Conservation (phyloP, 2,797 vertebrate genomes). For the Lepilemur ruficaudatus region DNA sequence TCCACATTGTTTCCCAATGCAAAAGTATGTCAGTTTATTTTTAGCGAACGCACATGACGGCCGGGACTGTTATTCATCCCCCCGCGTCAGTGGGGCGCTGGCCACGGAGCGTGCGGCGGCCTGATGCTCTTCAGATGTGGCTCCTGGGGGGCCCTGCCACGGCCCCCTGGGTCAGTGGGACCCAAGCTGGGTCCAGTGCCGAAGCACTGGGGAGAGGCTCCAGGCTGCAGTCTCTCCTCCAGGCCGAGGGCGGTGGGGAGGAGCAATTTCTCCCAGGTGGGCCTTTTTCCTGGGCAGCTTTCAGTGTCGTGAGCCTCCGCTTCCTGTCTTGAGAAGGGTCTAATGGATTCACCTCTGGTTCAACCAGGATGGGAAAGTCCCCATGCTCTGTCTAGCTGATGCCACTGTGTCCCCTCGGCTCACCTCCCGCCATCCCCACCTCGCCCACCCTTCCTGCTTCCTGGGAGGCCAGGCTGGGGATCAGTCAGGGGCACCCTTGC, state of each 20-base stretch:
- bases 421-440: too few species aligned
- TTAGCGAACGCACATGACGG: conserved; percentile 75
- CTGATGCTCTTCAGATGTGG: conserved; percentile 21
- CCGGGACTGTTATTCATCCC: conserved; percentile 79
- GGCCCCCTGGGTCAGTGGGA: neutral
- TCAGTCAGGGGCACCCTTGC: too few species aligned
- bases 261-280: neutral
- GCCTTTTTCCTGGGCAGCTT: neutral
- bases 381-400: neutral
- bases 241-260: neutral
- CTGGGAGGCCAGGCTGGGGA: neutral
- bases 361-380: neutral
- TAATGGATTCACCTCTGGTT: neutral
- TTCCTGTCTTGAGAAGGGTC: neutral
- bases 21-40: conserved; percentile 81
- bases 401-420: neutral
- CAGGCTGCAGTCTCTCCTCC: conserved; percentile 55
- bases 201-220: neutral
- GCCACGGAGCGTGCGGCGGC: conserved; percentile 41
- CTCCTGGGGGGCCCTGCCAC: neutral
- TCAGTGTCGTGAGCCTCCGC: neutral
- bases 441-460: neutral
- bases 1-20: conserved; percentile 74
- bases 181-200: neutral
- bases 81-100: conserved; percentile 72